Percentiles rank a stretch among this genome's conserved stretches.
Evolutionary conservation across 2,888 invertebrate species (phyloP).

Genomic region (Drosophila mercatorum): DNA sequence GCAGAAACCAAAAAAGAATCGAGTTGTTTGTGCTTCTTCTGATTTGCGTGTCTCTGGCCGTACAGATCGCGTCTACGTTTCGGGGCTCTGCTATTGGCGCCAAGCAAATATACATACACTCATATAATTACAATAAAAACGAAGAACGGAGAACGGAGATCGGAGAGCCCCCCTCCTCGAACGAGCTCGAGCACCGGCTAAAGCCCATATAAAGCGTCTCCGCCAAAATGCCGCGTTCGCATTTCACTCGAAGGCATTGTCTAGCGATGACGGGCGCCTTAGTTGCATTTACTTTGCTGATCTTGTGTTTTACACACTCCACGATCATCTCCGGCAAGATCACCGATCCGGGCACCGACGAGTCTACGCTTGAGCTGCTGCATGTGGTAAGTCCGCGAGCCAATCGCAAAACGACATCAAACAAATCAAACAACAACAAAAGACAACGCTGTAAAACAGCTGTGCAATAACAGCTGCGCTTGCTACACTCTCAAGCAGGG

Average conservation of each 20-base stretch:
- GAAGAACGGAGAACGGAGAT: conserved; percentile 8
- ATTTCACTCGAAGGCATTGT: conserved; percentile 82
- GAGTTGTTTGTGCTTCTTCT: conserved; percentile 34
- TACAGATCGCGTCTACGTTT: conserved; percentile 21
- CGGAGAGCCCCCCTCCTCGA: conserved; percentile 9
- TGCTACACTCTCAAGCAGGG: conserved; percentile 29
- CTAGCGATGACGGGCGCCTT: conserved; percentile 81
- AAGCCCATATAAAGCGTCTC: conserved; percentile 67
- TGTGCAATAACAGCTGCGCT: conserved; percentile 30
- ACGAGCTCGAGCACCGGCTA: conserved; percentile 20
- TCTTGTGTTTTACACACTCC: conserved; percentile 79
- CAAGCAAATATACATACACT: conserved; percentile 17
- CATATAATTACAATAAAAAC: conserved; percentile 25
- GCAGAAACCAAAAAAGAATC: conserved; percentile 33
- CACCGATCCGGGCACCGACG: conserved; percentile 66
- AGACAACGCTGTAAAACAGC: background rate
- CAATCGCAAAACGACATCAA: conserved; percentile 15
- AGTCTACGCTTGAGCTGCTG: conserved; percentile 81
- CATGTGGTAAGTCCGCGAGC: conserved; percentile 82
- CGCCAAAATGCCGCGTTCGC: conserved; percentile 81
- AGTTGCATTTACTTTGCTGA: conserved; percentile 73
- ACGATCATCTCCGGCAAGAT: conserved; percentile 66
- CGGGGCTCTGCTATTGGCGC: conserved; percentile 33
- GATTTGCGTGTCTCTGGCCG: conserved; percentile 28
- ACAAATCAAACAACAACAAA: background rate